phyloP scores from a whole-genome alignment of 1,140 invertebrate genomes.

The Heliconius melpomene region DNA sequence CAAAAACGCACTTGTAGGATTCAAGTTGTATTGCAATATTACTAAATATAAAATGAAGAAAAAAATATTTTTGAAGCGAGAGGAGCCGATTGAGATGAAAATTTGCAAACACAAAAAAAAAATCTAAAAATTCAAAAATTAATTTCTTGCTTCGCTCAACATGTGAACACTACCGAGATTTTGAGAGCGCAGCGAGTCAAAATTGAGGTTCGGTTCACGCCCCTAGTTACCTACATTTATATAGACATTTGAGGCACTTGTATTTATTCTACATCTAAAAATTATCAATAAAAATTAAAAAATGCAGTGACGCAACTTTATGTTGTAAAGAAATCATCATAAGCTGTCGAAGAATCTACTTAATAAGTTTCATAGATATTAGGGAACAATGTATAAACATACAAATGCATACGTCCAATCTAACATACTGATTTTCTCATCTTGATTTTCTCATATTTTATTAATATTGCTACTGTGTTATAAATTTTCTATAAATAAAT shows the following conservation, averaged over 20 bases:
- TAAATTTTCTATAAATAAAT: neutral
- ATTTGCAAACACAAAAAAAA: too few species aligned
- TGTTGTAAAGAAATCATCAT: neutral
- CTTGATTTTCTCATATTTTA: neutral
- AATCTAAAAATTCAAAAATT: too few species aligned
- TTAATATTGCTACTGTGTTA: slow-evolving; percentile 14
- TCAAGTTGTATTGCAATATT: neutral
- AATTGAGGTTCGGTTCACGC: too few species aligned
- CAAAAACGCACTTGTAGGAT: neutral
- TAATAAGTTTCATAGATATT: neutral
- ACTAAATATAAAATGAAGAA: neutral
- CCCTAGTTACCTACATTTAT: neutral
- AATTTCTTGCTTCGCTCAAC: neutral
- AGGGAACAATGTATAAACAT: slow-evolving; percentile 32
- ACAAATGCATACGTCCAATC: slow-evolving; percentile 27
- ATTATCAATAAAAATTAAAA: neutral
- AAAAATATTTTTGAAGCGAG: neutral
- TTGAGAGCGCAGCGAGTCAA: too few species aligned
- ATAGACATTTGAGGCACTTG: slow-evolving; percentile 4
- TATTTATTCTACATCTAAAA: neutral
- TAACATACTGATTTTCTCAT: slow-evolving; percentile 2
- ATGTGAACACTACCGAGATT: neutral
- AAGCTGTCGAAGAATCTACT: neutral
- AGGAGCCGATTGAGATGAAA: too few species aligned
- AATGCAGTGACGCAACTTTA: neutral